Evolutionary conservation across 2,113 vertebrate species (phyloP).

Genomic region (Turnix velox): DNA sequence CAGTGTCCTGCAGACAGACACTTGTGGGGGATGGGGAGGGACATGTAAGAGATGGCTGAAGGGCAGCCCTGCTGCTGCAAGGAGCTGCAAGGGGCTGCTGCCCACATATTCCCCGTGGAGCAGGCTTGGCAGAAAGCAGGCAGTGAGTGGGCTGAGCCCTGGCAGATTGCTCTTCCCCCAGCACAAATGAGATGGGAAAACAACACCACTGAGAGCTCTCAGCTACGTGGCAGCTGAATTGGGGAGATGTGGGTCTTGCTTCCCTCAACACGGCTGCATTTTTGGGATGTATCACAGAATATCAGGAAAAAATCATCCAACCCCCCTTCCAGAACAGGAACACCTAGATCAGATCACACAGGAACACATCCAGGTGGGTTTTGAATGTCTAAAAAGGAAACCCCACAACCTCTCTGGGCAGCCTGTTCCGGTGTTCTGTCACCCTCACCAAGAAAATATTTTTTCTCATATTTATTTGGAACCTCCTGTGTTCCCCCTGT

Average conservation of each 20-base stretch:
- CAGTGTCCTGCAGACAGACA: background rate
- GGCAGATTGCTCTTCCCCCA: conserved; percentile 37
- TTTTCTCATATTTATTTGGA: too few species aligned
- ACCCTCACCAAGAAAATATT: too few species aligned
- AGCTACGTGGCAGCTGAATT: conserved; percentile 17
- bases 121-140: conserved; percentile 13
- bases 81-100: background rate
- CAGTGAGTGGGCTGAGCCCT: conserved; percentile 31
- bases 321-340: too few species aligned
- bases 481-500: too few species aligned
- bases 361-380: too few species aligned
- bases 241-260: background rate
- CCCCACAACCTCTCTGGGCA: too few species aligned
- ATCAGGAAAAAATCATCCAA: too few species aligned
- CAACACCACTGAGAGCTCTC: background rate
- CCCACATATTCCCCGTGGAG: background rate
- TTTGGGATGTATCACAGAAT: too few species aligned
- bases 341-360: too few species aligned
- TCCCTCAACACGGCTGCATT: background rate
- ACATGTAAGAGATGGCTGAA: background rate
- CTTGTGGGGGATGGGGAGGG: background rate
- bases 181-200: background rate
- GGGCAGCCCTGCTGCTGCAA: background rate
- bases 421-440: too few species aligned
- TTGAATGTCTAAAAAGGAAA: too few species aligned